Percentiles rank a stretch among this genome's conserved stretches.
Evolutionary conservation across 2,113 vertebrate genomes (phyloP).

Genomic region (Martes martes): DNA sequence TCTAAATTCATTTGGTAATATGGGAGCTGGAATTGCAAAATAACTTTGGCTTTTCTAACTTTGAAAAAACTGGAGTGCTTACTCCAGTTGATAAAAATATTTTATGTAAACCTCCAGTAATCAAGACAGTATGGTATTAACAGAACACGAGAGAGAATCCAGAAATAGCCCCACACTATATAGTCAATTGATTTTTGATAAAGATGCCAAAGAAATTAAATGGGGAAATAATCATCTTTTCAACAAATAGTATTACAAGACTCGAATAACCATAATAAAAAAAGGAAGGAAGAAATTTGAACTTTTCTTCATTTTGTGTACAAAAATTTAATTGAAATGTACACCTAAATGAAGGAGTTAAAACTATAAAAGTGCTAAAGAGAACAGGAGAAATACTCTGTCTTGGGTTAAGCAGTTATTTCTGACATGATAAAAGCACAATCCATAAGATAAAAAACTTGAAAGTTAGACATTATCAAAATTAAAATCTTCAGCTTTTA

Average conservation of each 20-base stretch:
- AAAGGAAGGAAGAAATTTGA: background rate
- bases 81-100: background rate
- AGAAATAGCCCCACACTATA: background rate
- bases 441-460: background rate
- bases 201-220: background rate
- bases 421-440: background rate
- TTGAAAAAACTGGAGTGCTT: background rate
- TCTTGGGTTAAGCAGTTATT: background rate
- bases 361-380: background rate
- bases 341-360: background rate
- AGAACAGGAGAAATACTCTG: background rate
- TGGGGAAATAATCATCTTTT: background rate
- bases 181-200: background rate
- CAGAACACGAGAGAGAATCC: background rate
- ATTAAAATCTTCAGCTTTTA: background rate
- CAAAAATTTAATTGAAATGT: background rate
- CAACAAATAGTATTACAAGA: background rate
- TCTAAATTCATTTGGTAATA: background rate
- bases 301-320: background rate
- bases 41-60: background rate
- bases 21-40: background rate
- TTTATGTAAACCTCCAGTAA: background rate
- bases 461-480: background rate
- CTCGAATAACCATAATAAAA: background rate
- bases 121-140: background rate